Conservation (phyloP, 2,113 vertebrate species). For the Craseonycteris thonglongyai region DNA sequence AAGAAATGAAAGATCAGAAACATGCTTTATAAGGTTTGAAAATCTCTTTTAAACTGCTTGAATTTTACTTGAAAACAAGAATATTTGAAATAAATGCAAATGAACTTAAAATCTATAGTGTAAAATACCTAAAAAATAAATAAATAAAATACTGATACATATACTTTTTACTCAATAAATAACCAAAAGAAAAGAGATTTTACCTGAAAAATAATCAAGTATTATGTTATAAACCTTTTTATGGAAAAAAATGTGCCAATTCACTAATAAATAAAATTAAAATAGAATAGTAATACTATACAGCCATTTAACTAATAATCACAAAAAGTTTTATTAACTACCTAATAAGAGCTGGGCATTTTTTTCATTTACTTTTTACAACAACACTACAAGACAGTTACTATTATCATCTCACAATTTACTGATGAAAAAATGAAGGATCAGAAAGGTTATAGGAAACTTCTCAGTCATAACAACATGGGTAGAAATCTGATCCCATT, state of each 20-base stretch:
- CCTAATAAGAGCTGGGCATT: neutral
- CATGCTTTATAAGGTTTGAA: neutral
- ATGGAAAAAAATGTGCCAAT: neutral
- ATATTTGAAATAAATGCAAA: neutral
- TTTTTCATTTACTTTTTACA: neutral
- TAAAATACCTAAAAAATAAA: neutral
- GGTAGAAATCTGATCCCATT: neutral
- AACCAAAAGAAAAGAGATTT: neutral
- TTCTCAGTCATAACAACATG: neutral
- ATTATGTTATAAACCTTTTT: neutral
- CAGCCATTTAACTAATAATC: neutral
- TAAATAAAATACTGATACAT: neutral
- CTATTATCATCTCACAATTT: neutral
- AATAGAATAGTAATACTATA: neutral
- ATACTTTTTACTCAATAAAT: neutral
- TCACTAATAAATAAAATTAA: neutral
- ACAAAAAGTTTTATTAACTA: neutral
- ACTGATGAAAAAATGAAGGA: neutral
- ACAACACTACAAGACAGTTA: neutral
- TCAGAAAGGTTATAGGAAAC: neutral
- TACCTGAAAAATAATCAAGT: neutral
- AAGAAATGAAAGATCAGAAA: neutral
- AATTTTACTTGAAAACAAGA: neutral
- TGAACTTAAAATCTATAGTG: neutral
- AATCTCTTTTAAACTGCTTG: neutral